Base-by-base conservation (phyloP, 2,113 vertebrate species). In the Charadrius vociferus region DNA sequence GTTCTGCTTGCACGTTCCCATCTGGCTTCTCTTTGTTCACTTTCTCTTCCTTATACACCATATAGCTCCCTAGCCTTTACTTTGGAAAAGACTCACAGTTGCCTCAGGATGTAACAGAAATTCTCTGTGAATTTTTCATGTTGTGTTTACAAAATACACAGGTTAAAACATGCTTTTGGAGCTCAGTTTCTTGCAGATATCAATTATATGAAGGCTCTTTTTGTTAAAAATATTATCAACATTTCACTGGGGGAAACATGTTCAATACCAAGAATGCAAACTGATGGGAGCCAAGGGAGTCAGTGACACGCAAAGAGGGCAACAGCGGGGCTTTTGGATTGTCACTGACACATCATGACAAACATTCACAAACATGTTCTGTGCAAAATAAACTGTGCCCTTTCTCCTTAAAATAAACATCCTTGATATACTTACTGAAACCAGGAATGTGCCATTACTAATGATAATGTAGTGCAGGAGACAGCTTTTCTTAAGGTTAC, bases 71-170 rank as follows among this genome's bases (percentile, higher is more conserved):
- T 7, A 66, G 83, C 36, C 61, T 94, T 91, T 50, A 56, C 92
- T 97, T 95, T 92, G 80, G 93, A 92, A 86, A 92, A 92, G 86
- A 45, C 62, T 90, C 36, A 29, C 79, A 53, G 86, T 95, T 88
- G 95, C 97, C 95, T 94, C 66, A 65, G 96, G 96, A 93, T 47
- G 78, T 95, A 97, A 97, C 96, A 97, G 94, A 97, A 95, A 95
- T 96, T 97, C 93, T 97, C 91, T 70, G 84, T 90, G 91, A 92
- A 85, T 97, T 96, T 96, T 97, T 97, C 93, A 95, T 96, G 91
- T 88, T 87, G 63, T 96, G 94, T 96, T 97, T 97, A 97, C 97
- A 97, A 97, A 96, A 95, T 97, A 97, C 91, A 80, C 97, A 95
- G 93, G 93, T 97, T 97, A 90, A 97, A 96, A 97, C 97, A 96